A percentile compares a stretch with the other conserved stretches of the same genome.
Evolutionary conservation across 2,888 invertebrate genomes (phyloP).

Genomic region (Drosophila helvetica): DNA sequence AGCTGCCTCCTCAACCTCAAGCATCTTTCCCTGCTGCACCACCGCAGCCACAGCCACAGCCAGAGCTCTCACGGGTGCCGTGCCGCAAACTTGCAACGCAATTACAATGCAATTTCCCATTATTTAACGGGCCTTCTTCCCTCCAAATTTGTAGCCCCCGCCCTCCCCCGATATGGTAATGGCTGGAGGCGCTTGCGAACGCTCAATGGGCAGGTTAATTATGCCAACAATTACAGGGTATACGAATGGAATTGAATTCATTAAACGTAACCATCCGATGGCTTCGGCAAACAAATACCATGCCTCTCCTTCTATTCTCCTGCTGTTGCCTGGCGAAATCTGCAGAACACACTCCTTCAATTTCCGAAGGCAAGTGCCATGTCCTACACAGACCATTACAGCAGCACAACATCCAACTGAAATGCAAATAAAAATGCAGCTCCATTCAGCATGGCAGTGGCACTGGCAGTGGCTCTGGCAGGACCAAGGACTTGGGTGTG

Average conservation of each 20-base stretch:
- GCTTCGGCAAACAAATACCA: constrained; percentile 14
- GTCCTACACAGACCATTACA: constrained; percentile 75
- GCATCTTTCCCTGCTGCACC: constrained; percentile 10
- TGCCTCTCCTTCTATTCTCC: constrained; percentile 2
- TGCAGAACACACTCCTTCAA: constrained; percentile 16
- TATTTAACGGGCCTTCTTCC: constrained; percentile 70
- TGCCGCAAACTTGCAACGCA: constrained; percentile 73
- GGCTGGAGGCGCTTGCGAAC: no score
- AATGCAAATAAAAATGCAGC: constrained; percentile 75
- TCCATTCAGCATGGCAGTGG: constrained; percentile 54
- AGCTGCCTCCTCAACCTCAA: constrained; percentile 34
- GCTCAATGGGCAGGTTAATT: constrained; percentile 43
- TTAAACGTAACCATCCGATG: constrained; percentile 20
- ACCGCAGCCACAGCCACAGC: background rate
- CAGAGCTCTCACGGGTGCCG: constrained; percentile 5
- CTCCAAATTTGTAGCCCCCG: constrained; percentile 33
- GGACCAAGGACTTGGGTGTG: constrained; percentile 39
- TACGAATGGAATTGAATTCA: constrained; percentile 28
- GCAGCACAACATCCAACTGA: constrained; percentile 57
- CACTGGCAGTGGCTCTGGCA: constrained; percentile 15
- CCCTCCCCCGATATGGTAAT: constrained; percentile 54
- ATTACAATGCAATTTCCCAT: constrained; percentile 76
- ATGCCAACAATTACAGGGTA: constrained; percentile 71
- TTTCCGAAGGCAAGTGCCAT: constrained; percentile 47
- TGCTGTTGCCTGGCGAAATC: constrained; percentile 29